Conservation (phyloP, 2,888 invertebrate genomes). For the Drymonia ruficornis region DNA sequence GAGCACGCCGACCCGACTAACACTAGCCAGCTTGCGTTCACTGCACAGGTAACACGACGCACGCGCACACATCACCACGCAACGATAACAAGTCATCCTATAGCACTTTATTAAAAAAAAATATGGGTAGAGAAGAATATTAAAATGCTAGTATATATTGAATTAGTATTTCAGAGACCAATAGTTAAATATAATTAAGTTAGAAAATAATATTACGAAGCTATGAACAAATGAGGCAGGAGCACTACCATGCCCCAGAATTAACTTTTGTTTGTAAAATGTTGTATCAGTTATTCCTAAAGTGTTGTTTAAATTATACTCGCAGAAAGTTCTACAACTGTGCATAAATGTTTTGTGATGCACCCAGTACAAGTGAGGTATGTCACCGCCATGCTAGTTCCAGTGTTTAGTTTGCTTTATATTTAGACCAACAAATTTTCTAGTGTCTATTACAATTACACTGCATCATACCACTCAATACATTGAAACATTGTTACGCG, state of each 20-base stretch:
- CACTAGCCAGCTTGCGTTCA: slow-evolving; percentile 68
- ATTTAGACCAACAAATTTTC: neutral
- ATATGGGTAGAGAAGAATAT: no score
- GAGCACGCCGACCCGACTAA: slow-evolving; percentile 85
- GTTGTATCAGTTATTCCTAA: neutral
- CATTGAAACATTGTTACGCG: no score
- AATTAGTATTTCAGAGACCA: no score
- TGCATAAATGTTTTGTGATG: neutral
- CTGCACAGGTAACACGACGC: slow-evolving; percentile 78
- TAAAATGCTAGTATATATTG: no score
- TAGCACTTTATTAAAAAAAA: no score
- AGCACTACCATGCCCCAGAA: no score
- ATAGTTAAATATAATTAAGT: no score
- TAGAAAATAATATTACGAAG: no score
- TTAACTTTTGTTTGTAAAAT: no score
- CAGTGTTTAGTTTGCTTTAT: slow-evolving; percentile 19
- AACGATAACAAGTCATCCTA: neutral
- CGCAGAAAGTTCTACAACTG: neutral
- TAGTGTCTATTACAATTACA: no score
- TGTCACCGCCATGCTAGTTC: slow-evolving; percentile 22
- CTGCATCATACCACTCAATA: neutral
- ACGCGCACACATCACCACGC: slow-evolving; percentile 18
- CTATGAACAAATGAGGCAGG: no score
- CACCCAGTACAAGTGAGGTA: slow-evolving; percentile 17
- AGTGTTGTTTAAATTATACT: neutral